phyloP scores from a whole-genome alignment of 2,113 vertebrate species.

The Cygnus buccinator region DNA sequence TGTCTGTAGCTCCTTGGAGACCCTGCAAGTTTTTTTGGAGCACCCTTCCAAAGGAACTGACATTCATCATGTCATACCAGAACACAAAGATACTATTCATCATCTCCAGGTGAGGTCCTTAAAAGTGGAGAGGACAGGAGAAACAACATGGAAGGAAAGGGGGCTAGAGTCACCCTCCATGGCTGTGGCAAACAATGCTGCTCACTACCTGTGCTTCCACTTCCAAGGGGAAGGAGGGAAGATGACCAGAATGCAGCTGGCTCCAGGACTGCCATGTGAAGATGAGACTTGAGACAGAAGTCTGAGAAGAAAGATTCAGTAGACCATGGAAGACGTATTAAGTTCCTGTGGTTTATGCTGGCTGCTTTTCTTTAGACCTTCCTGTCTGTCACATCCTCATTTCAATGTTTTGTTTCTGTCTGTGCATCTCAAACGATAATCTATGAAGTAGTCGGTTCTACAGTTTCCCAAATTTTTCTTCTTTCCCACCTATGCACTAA shows the following conservation, averaged over 20 bases:
- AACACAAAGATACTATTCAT: neutral
- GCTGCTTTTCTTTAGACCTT: neutral
- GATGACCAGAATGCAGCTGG: neutral
- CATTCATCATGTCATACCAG: neutral
- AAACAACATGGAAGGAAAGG: neutral
- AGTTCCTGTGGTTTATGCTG: neutral
- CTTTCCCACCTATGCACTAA: neutral
- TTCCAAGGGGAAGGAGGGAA: neutral
- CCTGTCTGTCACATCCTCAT: neutral
- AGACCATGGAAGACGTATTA: neutral
- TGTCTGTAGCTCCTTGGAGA: neutral
- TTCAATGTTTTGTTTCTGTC: neutral
- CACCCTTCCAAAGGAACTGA: neutral
- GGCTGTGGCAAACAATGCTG: neutral
- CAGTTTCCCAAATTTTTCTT: neutral
- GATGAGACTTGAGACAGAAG: neutral
- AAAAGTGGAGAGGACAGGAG: neutral
- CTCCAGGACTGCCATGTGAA: neutral
- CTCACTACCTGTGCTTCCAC: neutral
- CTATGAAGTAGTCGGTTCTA: neutral
- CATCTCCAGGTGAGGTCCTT: neutral
- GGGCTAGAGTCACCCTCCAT: neutral
- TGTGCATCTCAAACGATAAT: neutral
- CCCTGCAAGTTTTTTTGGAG: neutral
- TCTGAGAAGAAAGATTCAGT: neutral